Evolutionary conservation across 1,140 invertebrate species (phyloP), one percentile per base, ranked within the genome.

Genomic region (Aphelinus certus): DNA sequence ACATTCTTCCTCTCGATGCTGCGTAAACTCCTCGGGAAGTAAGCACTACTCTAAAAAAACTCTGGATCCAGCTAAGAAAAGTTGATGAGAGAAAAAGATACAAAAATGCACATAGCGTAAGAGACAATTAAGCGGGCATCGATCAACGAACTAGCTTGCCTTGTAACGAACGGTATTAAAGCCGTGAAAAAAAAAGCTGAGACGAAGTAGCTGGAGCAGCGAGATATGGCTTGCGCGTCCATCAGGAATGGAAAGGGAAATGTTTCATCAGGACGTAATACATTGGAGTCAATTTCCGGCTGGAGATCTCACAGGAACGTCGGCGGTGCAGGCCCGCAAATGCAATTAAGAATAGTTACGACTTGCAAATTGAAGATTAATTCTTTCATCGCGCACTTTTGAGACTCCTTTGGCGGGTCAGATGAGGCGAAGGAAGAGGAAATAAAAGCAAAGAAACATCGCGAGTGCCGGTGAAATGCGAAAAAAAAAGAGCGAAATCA

Each of bases 331-430:
- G 43, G 71, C 43, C 47, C 62, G 43, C 49, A 64, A 69, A 74
- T 49, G n/a, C 60, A 74, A 74, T 74, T 74, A 74, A 74, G 67
- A 74, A 74, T 74, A 74, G 66, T 74, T 74, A 69, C 42, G 57
- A 55, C 58, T 69, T 63, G 66, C 58, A 69, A 74, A 74, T 68
- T 74, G 73, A 68, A 74, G 60, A 74, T 68, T 74, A 74, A 68
- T 62, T 74, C 57, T 74, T 74, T 60, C 61, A 66, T 67, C 55
- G 71, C 46, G 63, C 47, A 65, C 71, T 66, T 73, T 63, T 55
- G 49, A 49, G 49, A 73, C 65, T 65, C 7, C 71, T 47, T 51
- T 58, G n/a, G 10, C 57, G n/a, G 47, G 55, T 7, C 26, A 72
- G 51, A 72, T 72, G 61, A 71, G 48, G 69, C 49, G 51, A 63